phyloP scores from a whole-genome alignment of 2,797 vertebrate species.

The Fistularia tabacaria region DNA sequence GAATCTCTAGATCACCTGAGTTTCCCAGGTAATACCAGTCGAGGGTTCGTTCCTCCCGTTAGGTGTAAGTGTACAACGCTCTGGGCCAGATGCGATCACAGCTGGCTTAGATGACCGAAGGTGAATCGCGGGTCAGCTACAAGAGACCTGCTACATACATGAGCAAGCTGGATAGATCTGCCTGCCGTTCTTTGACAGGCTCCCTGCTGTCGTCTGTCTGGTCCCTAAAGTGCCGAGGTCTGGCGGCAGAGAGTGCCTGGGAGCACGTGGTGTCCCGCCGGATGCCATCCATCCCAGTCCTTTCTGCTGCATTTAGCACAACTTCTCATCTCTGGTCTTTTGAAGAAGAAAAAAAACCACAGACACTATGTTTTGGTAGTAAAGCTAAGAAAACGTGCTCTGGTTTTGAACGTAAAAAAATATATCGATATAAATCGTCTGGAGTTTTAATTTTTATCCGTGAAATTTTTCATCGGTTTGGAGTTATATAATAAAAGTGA shows the following conservation, averaged over 20 bases:
- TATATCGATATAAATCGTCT: background rate
- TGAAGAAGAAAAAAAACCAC: background rate
- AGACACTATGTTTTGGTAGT: background rate
- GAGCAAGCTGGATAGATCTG: constrained; percentile 16
- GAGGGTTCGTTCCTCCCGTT: too few relatives aligned
- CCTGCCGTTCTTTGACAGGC: constrained; percentile 35
- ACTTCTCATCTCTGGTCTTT: background rate
- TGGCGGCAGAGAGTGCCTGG: too few relatives aligned
- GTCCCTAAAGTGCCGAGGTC: constrained; percentile 36
- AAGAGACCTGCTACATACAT: constrained; percentile 10
- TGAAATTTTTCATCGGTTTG: too few relatives aligned
- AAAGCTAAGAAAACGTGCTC: background rate
- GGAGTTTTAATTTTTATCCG: background rate
- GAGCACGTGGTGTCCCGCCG: constrained; percentile 32
- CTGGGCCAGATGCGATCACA: constrained; percentile 28
- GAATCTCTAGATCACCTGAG: too few relatives aligned
- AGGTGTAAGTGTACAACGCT: too few relatives aligned
- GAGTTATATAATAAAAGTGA: too few relatives aligned
- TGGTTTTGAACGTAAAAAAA: constrained; percentile 1
- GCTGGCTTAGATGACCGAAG: constrained; percentile 17
- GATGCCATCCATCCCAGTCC: constrained; percentile 27
- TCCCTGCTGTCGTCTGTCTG: constrained; percentile 41
- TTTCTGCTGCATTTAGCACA: constrained; percentile 8
- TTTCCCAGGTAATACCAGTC: too few relatives aligned
- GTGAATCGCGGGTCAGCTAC: constrained; percentile 44